Evolutionary conservation across 2,797 vertebrate genomes (phyloP), one percentile per base, ranked within the genome.

Genomic region (Eremophila alpestris): DNA sequence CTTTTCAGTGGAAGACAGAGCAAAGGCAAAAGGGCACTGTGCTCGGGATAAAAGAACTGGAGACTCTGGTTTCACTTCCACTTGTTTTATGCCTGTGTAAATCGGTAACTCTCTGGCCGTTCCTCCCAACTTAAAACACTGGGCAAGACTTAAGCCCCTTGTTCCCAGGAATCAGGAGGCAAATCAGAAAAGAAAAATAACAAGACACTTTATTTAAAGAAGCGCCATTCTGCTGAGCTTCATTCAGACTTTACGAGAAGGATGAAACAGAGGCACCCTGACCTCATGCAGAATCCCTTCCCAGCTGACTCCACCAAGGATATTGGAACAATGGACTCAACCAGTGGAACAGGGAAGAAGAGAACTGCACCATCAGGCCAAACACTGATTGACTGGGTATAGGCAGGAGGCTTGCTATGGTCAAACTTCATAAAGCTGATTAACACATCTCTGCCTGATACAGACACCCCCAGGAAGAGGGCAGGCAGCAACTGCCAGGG

Each of bases 341-440:
- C 52, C 80, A 88, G 68, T 76, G 83, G 87, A 96, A 89, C 87
- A 82, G 82, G 0, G 2, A 59, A 68, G 87, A 87, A 40, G 54
- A 92, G 80, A 90, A 54, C 38, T 78, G 89, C 83, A 63, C 59
- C 89, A 86, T 83, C 76, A 94, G 85, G 65, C 83, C 82, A 63
- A 87, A 48, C 2, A 0, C 51, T 86, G 76, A 76, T 32, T 89
- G 91, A 89, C 76, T 2, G 16, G 56, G 48, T 9, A 63, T 2
- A 85, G 54, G 76, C 92, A 83, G 82, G 83, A 91, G 65, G 55
- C 18, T 86, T 30, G 27, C 82, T 78, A 18, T 0, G 10, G 84
- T 95, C 87, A 83, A 54, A 91, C 85, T 94, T 94, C 89, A 89
- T 90, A 67, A 91, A 94, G 70, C 65, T 94, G 89, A 93, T 95